Conservation (phyloP, 2,797 vertebrate species). For the Anableps anableps region DNA sequence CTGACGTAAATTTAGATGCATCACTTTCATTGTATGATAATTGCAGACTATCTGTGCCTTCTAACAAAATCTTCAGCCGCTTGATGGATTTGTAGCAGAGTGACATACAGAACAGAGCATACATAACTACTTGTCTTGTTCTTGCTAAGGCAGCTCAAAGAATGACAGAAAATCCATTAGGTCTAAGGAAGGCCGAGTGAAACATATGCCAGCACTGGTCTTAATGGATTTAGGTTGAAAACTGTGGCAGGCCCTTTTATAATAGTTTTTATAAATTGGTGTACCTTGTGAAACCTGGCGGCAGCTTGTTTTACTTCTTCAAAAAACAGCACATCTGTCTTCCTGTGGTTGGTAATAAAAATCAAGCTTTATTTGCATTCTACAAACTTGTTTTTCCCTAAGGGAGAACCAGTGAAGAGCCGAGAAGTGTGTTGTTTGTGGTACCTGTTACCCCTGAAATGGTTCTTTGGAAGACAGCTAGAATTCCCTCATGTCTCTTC, state of each 20-base stretch:
- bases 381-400: constrained; percentile 36
- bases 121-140: constrained; percentile 68
- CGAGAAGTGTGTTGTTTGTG: constrained; percentile 58
- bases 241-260: constrained; percentile 33
- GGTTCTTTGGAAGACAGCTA: constrained; percentile 69
- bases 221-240: constrained; percentile 53
- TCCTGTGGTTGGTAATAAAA: constrained; percentile 41
- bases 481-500: constrained; percentile 70
- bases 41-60: constrained; percentile 77
- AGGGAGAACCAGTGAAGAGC: constrained; percentile 36
- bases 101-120: constrained; percentile 57
- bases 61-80: constrained; percentile 67
- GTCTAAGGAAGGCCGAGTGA: constrained; percentile 50
- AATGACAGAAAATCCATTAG: constrained; percentile 75
- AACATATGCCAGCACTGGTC: constrained; percentile 46
- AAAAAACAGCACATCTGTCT: constrained; percentile 20
- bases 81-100: constrained; percentile 72
- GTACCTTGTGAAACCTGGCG: constrained; percentile 14
- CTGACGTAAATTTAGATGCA: constrained; percentile 76
- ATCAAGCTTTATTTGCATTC: constrained; percentile 39
- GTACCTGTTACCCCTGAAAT: constrained; percentile 77
- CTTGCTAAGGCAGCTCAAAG: constrained; percentile 53
- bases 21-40: constrained; percentile 75
- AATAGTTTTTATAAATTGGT: constrained; percentile 23
- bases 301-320: constrained; percentile 5